Evolutionary conservation across 35 echinoderm and acorn worm genomes (phyloP).

Genomic region (Hemicentrotus pulcherrimus): DNA sequence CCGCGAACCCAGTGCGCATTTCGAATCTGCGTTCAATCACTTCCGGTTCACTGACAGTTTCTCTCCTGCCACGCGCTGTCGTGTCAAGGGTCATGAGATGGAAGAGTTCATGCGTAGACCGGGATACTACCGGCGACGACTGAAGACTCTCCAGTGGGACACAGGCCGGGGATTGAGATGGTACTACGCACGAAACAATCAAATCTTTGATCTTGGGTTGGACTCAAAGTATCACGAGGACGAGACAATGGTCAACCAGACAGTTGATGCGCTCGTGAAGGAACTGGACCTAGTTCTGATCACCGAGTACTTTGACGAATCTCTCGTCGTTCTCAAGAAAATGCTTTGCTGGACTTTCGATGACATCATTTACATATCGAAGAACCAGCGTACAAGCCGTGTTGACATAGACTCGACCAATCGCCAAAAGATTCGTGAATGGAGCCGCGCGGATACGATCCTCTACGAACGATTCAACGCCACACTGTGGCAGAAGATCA

Average conservation of each 20-base stretch:
- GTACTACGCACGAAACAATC: constrained; percentile 69
- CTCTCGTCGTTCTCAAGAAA: constrained; percentile 64
- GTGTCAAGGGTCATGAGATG: constrained; percentile 33
- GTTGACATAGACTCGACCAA: neutral
- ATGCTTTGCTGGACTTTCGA: constrained; percentile 69
- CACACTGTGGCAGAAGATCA: constrained; percentile 83
- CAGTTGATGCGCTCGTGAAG: constrained; percentile 14
- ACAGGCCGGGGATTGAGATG: constrained; percentile 45
- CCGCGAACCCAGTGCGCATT: constrained; percentile 49
- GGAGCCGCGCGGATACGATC: constrained; percentile 58
- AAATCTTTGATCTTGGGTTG: constrained; percentile 74
- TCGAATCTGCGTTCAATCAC: constrained; percentile 49
- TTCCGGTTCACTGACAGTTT: constrained; percentile 40
- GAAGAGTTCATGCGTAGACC: constrained; percentile 55
- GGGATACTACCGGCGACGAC: constrained; percentile 49
- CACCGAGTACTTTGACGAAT: constrained; percentile 76
- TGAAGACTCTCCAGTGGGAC: constrained; percentile 67
- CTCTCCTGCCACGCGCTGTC: neutral
- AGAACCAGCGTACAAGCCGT: constrained; percentile 55
- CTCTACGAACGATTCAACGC: constrained; percentile 83
- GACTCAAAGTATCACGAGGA: constrained; percentile 55
- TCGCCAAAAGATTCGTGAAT: constrained; percentile 46
- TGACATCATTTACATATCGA: constrained; percentile 82
- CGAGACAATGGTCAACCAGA: neutral
- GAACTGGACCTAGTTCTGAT: constrained; percentile 68